These are phyloP conservation scores for Drosophila busckii DNA, from an alignment of 1,140 invertebrate genomes.

Conservation along the genomic window DNA sequence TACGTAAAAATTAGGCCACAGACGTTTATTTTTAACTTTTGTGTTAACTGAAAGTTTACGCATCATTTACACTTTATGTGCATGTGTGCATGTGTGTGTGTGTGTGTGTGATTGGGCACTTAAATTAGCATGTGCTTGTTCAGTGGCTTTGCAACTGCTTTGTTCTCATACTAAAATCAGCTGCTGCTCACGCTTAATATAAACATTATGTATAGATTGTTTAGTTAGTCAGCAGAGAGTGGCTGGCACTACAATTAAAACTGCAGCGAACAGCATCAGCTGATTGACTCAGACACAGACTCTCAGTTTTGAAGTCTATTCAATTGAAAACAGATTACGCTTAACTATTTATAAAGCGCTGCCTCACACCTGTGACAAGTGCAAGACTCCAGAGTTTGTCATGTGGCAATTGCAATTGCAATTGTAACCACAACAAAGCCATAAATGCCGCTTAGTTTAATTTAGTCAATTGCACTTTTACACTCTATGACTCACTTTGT, in stretches of 20 bases:
- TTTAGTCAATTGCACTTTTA: too few species aligned
- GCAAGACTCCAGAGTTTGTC: background rate
- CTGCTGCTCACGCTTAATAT: too few species aligned
- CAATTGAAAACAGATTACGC: constrained; percentile 25
- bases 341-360: constrained; percentile 25
- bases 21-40: constrained; percentile 48
- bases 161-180: constrained; percentile 46
- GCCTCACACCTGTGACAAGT: too few species aligned
- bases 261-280: too few species aligned
- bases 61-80: constrained; percentile 29
- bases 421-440: constrained; percentile 22
- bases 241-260: too few species aligned
- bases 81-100: background rate
- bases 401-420: constrained; percentile 34
- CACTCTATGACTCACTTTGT: constrained; percentile 25
- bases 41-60: constrained; percentile 52
- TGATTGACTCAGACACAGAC: background rate
- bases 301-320: background rate
- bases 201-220: too few species aligned
- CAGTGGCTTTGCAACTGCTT: constrained; percentile 29
- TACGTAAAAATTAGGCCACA: constrained; percentile 34
- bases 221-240: constrained; percentile 29
- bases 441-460: constrained; percentile 2
- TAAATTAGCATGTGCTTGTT: constrained; percentile 28
- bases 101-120: background rate